Evolutionary conservation across 2,797 vertebrate species (phyloP).

Genomic region (Hephaestus fuliginosus): DNA sequence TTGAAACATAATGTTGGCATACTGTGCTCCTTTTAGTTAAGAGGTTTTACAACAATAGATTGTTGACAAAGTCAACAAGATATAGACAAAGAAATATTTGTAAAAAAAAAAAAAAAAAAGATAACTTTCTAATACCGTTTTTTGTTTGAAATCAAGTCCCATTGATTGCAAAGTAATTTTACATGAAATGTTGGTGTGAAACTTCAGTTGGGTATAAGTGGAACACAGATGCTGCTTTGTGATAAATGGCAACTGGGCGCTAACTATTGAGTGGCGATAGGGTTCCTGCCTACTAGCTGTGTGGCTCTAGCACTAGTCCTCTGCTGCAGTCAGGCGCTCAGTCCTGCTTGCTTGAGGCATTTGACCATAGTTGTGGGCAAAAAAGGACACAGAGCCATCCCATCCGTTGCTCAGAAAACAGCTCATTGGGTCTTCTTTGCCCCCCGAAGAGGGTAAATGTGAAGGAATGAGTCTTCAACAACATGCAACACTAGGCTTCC

Average conservation of each 20-base stretch:
- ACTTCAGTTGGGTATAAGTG: slow-evolving; percentile 37
- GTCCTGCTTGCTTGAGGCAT: slow-evolving; percentile 59
- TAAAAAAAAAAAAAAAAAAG: slow-evolving; percentile 21
- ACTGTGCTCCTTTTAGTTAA: slow-evolving; percentile 60
- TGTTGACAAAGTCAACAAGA: slow-evolving; percentile 50
- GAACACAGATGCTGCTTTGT: slow-evolving; percentile 53
- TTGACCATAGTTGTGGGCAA: slow-evolving; percentile 37
- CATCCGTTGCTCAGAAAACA: slow-evolving; percentile 45
- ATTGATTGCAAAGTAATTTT: slow-evolving; percentile 52
- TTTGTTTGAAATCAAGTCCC: slow-evolving; percentile 40
- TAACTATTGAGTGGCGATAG: slow-evolving; percentile 37
- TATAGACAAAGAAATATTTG: slow-evolving; percentile 42
- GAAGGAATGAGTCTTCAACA: slow-evolving; percentile 53
- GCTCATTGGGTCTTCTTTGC: slow-evolving; percentile 29
- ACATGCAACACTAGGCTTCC: slow-evolving; percentile 76
- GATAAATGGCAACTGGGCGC: slow-evolving; percentile 27
- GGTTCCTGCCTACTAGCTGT: slow-evolving; percentile 46
- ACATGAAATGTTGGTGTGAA: slow-evolving; percentile 51
- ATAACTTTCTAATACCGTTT: slow-evolving; percentile 31
- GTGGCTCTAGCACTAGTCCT: slow-evolving; percentile 57
- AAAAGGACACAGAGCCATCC: slow-evolving; percentile 45
- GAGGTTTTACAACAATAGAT: slow-evolving; percentile 51
- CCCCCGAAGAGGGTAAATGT: slow-evolving; percentile 24
- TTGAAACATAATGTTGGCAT: slow-evolving; percentile 58
- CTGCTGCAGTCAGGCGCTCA: slow-evolving; percentile 64